Evolutionary conservation across 2,797 vertebrate genomes (phyloP).

Genomic region (Selene dorsalis): DNA sequence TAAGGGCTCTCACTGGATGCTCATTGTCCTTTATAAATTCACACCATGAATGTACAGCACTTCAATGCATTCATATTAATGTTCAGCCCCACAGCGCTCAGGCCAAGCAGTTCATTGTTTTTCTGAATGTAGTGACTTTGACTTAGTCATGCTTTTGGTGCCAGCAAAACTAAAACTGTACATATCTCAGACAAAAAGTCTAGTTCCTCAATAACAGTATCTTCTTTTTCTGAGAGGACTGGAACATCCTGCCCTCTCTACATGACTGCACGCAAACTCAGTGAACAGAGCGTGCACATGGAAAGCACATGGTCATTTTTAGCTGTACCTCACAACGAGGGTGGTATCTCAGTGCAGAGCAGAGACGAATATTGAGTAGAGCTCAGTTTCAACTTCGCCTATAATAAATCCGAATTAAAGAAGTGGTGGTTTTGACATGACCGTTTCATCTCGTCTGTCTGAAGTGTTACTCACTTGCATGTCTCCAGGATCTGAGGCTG

Average conservation of each 20-base stretch:
- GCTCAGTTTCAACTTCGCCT: slow-evolving; percentile 46
- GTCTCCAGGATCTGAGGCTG: slow-evolving; percentile 54
- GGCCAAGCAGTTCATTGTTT: slow-evolving; percentile 27
- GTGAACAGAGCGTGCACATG: neutral
- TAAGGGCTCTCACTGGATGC: slow-evolving; percentile 55
- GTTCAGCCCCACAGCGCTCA: slow-evolving; percentile 28
- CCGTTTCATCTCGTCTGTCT: slow-evolving; percentile 59
- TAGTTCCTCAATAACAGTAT: slow-evolving; percentile 13
- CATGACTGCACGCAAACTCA: neutral
- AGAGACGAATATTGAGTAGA: neutral
- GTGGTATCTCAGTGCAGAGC: neutral
- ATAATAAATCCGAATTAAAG: slow-evolving; percentile 65
- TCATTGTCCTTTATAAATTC: slow-evolving; percentile 29
- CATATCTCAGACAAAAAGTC: neutral
- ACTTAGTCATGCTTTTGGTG: neutral
- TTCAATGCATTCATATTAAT: too few relatives aligned
- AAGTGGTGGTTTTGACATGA: slow-evolving; percentile 57
- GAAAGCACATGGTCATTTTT: slow-evolving; percentile 24
- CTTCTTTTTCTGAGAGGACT: neutral
- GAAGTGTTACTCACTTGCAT: slow-evolving; percentile 49
- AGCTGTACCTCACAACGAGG: slow-evolving; percentile 1
- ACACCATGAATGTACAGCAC: slow-evolving; percentile 38
- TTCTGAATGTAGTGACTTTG: neutral
- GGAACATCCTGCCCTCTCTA: neutral
- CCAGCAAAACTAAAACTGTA: slow-evolving; percentile 12